These are phyloP conservation scores for Axea sp. DNA, from an alignment of 2,888 invertebrate species.

Conservation along the genomic window DNA sequence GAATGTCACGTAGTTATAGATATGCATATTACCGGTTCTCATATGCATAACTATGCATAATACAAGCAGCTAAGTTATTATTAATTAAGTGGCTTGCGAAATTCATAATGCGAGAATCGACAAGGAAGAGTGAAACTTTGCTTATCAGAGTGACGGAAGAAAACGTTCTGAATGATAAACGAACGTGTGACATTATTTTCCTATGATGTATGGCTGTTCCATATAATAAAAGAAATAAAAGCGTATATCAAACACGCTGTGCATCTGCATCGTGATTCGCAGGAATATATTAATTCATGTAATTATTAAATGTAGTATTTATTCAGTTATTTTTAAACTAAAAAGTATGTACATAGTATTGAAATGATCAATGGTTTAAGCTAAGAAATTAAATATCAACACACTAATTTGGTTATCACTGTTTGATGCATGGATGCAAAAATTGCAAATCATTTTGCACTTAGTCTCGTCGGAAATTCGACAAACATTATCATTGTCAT, in stretches of 20 bases:
- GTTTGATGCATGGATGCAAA: not conserved
- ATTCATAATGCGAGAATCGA: slow-evolving; percentile 40
- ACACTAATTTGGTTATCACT: too few species aligned
- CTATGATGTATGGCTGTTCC: too few species aligned
- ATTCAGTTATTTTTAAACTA: too few species aligned
- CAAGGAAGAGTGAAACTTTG: slow-evolving; percentile 28
- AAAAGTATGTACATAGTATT: too few species aligned
- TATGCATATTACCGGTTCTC: slow-evolving; percentile 52
- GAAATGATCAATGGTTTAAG: too few species aligned
- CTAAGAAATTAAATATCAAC: too few species aligned
- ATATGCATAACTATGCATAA: slow-evolving; percentile 60
- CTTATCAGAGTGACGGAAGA: slow-evolving; percentile 18
- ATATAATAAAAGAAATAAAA: too few species aligned
- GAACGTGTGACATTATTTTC: too few species aligned
- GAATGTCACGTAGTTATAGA: slow-evolving; percentile 48
- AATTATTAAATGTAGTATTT: too few species aligned
- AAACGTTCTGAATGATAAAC: slow-evolving; percentile 21
- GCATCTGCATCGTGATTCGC: too few species aligned
- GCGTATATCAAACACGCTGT: too few species aligned
- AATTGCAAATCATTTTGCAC: slow-evolving; percentile 29
- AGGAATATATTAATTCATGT: too few species aligned
- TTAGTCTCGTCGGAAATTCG: slow-evolving; percentile 31
- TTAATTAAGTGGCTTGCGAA: slow-evolving; percentile 48
- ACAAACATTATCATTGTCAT: slow-evolving; percentile 59
- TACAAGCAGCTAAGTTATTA: slow-evolving; percentile 57